Evolutionary conservation across 1,140 invertebrate species (phyloP).

Genomic region (Coptotermes formosanus): DNA sequence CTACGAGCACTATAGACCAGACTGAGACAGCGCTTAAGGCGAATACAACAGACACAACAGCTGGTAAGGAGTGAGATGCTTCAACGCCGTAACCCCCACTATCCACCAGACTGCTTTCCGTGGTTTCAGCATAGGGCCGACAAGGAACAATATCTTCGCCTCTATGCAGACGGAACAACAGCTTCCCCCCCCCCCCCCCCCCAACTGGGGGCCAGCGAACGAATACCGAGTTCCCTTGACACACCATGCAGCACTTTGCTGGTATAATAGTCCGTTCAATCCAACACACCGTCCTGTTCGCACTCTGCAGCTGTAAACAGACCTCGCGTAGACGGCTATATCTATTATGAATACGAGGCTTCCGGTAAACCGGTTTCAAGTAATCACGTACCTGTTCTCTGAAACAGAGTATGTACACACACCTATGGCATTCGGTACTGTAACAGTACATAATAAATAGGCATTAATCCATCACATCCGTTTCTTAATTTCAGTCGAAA

Average conservation of each 20-base stretch:
- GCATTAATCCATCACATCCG: background rate
- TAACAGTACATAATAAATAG: background rate
- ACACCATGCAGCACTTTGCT: background rate
- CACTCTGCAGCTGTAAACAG: background rate
- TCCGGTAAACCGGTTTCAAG: background rate
- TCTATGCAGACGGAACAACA: no score
- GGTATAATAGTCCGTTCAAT: background rate
- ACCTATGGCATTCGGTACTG: background rate
- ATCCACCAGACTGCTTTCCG: no score
- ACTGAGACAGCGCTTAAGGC: no score
- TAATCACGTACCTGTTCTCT: background rate
- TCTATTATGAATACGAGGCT: constrained; percentile 21
- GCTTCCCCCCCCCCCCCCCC: no score
- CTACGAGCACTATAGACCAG: no score
- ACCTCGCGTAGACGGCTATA: background rate
- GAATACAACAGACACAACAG: no score
- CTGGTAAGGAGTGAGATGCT: no score
- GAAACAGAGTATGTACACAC: background rate
- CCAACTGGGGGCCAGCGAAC: background rate
- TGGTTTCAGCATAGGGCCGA: no score
- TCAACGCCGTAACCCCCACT: no score
- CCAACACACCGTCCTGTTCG: background rate
- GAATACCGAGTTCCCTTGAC: background rate
- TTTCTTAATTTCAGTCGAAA: background rate
- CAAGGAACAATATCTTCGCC: no score